phyloP scores from a whole-genome alignment of 2,888 invertebrate species.

The Augiades crinisus region DNA sequence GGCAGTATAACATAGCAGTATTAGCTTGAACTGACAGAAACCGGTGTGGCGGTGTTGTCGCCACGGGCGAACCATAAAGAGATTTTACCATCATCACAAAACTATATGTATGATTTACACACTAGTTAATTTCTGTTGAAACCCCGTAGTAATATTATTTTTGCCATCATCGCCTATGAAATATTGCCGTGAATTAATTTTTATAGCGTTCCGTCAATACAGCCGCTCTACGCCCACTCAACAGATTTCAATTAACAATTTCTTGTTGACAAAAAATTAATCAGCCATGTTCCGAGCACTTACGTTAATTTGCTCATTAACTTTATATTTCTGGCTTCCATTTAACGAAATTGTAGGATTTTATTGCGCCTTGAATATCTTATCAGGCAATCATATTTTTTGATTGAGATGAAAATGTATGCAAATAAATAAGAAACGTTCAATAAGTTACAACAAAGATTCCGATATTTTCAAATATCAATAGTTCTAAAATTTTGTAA shows the following conservation, averaged over 20 bases:
- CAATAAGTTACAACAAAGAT: too few species aligned
- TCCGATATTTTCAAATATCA: too few species aligned
- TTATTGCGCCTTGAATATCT: not conserved
- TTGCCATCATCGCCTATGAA: conserved; percentile 39
- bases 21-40: too few species aligned
- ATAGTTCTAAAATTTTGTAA: too few species aligned
- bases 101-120: conserved; percentile 1
- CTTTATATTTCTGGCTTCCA: conserved; percentile 9
- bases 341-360: not conserved
- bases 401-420: too few species aligned
- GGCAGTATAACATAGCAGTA: too few species aligned
- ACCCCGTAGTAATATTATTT: conserved; percentile 23
- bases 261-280: conserved; percentile 11
- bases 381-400: not conserved
- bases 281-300: not conserved
- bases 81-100: not conserved
- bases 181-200: conserved; percentile 37
- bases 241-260: conserved; percentile 21
- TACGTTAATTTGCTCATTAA: conserved; percentile 13
- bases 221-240: conserved; percentile 9
- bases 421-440: too few species aligned
- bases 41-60: too few species aligned
- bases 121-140: conserved; percentile 9
- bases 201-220: conserved; percentile 13
- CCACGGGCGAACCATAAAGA: too few species aligned